Base-by-base conservation (phyloP, 2,888 invertebrate genomes). In the Adelphocoris suturalis region DNA sequence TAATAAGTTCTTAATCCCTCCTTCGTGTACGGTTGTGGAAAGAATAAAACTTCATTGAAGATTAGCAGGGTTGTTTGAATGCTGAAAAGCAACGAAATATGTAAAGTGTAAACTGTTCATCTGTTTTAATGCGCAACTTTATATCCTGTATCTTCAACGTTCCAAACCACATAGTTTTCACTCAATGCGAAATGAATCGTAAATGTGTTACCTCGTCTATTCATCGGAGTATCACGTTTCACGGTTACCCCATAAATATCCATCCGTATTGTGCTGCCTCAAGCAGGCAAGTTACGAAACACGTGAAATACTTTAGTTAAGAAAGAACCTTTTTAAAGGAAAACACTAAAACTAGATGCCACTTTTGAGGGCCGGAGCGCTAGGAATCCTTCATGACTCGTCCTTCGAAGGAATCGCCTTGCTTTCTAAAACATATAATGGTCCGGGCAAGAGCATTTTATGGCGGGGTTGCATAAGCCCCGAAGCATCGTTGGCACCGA, bases 391-490 rank as follows among this genome's bases (percentile, higher is more conserved):
- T 47, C 82, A 82, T 82, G 27, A 82, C 52, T 52, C n/a, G 82
- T 52, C 82, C 82, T 82, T 52, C 82, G 68, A 52, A 37, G 27
- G 52, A 52, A 52, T 82, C 82, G 52, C 82, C 82, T 82, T 82
- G 82, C 82, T 82, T 82, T 82, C 82, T 82, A 82, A 82, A 82
- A 52, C 47, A 46, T 47, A 68, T 68, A 68, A 68, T 68, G 23
- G 27, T 16, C 27, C 23, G 82, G 27, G n/a, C 52, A 48, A 82
- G 82, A 82, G 52, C 46, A 82, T 82, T 82, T 82, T 82, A 82
- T 52, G 82, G 47, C 13, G 23, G 12, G 11, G 48, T 82, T 82
- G 47, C 52, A 14, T 52, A 82, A 82, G 23, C 12, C 19, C 13
- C 12, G 19, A n/a, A 23, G 19, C 68, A 27, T 23, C 23, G 19